Conservation (phyloP, 2,113 vertebrate species). For the Rhabdornis inornatus region DNA sequence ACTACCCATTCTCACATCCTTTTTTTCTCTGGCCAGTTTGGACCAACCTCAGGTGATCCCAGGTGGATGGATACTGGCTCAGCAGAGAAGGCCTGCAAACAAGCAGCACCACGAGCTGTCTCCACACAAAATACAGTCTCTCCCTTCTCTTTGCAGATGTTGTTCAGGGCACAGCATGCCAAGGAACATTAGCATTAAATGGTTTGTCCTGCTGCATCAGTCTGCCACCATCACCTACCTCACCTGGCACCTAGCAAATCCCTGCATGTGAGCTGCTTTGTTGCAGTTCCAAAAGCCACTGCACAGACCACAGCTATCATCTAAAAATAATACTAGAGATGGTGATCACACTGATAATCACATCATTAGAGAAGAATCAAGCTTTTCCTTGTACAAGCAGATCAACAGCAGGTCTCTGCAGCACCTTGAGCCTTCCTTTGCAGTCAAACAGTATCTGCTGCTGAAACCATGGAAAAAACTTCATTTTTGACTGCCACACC, state of each 20-base stretch:
- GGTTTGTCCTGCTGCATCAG: not conserved
- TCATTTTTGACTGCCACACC: not conserved
- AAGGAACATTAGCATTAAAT: not conserved
- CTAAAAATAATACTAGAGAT: constrained; percentile 9
- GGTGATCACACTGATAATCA: not conserved
- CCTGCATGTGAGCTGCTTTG: not conserved
- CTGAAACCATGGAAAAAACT: not conserved
- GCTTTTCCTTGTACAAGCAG: not conserved
- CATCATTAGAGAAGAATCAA: not conserved
- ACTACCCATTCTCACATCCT: not conserved
- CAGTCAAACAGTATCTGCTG: not conserved
- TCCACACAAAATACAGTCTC: not conserved
- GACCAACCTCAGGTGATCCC: accelerated
- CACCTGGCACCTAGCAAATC: not conserved
- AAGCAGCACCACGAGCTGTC: not conserved
- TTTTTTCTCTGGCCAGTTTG: not conserved
- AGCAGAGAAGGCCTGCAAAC: not conserved
- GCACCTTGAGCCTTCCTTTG: not conserved
- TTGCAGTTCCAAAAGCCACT: not conserved
- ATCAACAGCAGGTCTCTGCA: not conserved
- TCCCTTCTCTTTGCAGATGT: not conserved
- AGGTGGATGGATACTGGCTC: not conserved
- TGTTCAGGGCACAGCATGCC: not conserved
- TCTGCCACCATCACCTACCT: not conserved
- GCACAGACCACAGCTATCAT: not conserved